Evolutionary conservation across 2,888 invertebrate species (phyloP), one percentile per base, ranked within the genome.

Genomic region (Dicycla oo): DNA sequence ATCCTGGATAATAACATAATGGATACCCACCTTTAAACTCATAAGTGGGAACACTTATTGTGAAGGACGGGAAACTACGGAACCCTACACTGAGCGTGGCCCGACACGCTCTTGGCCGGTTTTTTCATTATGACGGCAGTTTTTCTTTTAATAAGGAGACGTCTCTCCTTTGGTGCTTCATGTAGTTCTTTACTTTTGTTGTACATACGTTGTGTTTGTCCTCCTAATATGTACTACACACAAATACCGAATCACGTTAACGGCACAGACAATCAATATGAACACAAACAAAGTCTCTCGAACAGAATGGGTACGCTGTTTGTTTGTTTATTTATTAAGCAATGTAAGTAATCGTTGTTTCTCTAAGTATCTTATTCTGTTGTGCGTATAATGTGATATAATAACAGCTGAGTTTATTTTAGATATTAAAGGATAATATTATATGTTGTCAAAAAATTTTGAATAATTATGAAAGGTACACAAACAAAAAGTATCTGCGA

Each of bases 231-330:
- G 11, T 20, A 54, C n/a, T 30, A 60, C n/a, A 51, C 18, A 58
- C 13, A 13, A 43, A 62, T 51, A 63, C 51, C 13, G 30, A 82
- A 71, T 67, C 61, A 57, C 56, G 60, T 60, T 82, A 68, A 43
- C 60, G 53, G 13, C 40, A 40, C 56, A 34, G 51, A 79, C 61
- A 81, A 79, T 73, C 82, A 64, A 79, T 81, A 73, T 45, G 15
- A 72, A 78, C 73, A 67, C 82, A 82, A 82, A 82, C 74, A 79
- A 63, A n/a, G 53, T 40, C 51, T 54, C 26, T 11, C 20, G 43
- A 81, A 65, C 45, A 58, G 60, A 66, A 57, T 47, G 54, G 62
- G 23, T 34, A 10, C 61, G 47, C 13, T 53, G n/a, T 67, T 38
- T 30, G 57, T 58, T 51, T 53, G 62, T 65, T 63, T 63, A 63